These are phyloP conservation scores for Brachypalpus laphriformis DNA, from an alignment of 2,888 invertebrate species.

Conservation along the genomic window DNA sequence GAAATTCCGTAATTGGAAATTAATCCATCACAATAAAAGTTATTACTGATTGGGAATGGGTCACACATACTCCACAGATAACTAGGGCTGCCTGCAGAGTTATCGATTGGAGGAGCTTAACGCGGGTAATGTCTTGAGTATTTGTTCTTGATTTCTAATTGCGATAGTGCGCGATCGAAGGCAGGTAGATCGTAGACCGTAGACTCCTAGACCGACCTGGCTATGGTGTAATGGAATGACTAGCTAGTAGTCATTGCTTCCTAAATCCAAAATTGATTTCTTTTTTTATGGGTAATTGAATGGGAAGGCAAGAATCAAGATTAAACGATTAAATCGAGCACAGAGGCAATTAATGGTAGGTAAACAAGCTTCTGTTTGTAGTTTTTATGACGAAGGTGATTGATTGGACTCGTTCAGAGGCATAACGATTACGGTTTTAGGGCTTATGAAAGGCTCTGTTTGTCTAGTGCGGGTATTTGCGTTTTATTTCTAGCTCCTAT, in stretches of 20 bases:
- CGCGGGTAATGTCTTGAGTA: slow-evolving; percentile 59
- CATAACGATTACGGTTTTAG: background rate
- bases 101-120: slow-evolving; percentile 55
- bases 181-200: background rate
- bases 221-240: background rate
- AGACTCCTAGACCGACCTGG: too few species aligned
- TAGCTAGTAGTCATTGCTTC: slow-evolving; percentile 12
- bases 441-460: background rate
- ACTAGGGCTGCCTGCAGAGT: background rate
- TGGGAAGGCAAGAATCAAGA: slow-evolving; percentile 44
- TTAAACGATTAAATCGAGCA: slow-evolving; percentile 66
- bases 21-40: slow-evolving; percentile 81
- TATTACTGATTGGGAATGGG: slow-evolving; percentile 58
- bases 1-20: slow-evolving; percentile 79
- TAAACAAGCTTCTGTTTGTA: slow-evolving; percentile 72
- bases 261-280: slow-evolving; percentile 62
- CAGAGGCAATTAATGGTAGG: slow-evolving; percentile 68
- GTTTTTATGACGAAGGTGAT: slow-evolving; percentile 41
- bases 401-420: slow-evolving; percentile 18
- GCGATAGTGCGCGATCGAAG: slow-evolving; percentile 35
- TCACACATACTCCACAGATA: slow-evolving; percentile 53
- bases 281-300: slow-evolving; percentile 50
- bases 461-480: background rate
- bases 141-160: slow-evolving; percentile 71
- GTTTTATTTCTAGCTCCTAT: background rate